A percentile compares a stretch with the other conserved stretches of the same genome.
Evolutionary conservation across 2,113 vertebrate genomes (phyloP).

Genomic region (Labeo catla): DNA sequence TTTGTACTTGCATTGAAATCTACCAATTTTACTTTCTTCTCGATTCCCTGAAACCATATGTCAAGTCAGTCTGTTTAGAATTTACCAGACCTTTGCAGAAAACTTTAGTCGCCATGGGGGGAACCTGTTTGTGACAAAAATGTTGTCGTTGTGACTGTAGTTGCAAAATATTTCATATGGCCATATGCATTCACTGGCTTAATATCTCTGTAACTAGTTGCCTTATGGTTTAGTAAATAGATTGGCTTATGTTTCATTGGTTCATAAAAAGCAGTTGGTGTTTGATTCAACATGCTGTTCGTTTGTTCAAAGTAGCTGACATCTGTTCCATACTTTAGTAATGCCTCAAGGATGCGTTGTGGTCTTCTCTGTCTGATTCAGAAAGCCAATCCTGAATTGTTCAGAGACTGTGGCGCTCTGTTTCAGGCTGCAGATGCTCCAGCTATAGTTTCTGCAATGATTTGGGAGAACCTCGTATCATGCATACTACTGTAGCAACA

Average conservation of each 20-base stretch:
- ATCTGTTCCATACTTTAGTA: constrained; percentile 30
- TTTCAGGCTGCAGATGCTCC: neutral
- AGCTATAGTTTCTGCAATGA: neutral
- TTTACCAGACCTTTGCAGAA: constrained; percentile 4
- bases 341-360: constrained; percentile 12
- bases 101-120: neutral
- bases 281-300: constrained; percentile 33
- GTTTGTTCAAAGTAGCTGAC: constrained; percentile 25
- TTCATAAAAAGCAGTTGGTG: constrained; percentile 35
- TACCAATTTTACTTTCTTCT: neutral
- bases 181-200: neutral
- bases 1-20: neutral
- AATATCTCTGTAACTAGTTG: constrained; percentile 28
- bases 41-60: neutral
- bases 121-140: neutral
- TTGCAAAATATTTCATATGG: neutral
- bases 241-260: constrained; percentile 15
- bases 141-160: neutral
- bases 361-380: neutral
- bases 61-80: neutral
- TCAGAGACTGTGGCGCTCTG: neutral
- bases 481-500: neutral
- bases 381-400: constrained; percentile 4
- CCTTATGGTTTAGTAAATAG: constrained; percentile 21
- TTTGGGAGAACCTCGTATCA: neutral